Base-by-base conservation (phyloP, 2,888 invertebrate genomes). In the Ectobius pallidus region DNA sequence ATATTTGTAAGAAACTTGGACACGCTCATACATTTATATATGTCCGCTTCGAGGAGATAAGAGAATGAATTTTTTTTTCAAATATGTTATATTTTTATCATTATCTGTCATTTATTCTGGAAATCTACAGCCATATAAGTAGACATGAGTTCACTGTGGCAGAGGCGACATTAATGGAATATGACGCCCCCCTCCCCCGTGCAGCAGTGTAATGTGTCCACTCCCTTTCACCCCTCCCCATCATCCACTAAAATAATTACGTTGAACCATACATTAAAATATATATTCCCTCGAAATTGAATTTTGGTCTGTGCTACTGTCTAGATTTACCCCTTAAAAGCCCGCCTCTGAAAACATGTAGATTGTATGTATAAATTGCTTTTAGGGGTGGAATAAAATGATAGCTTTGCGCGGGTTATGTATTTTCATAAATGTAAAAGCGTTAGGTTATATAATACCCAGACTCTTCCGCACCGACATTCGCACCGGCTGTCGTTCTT, bases 271-370 rank as follows among this genome's bases (percentile, higher is more conserved):
- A 52, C 52, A 52, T 52, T 52, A 52, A 52, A 52, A 52, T 52
- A 52, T 52, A 52, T 52, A 52, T 52, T 52, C 52, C 25, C 52
- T 52, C 52, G 11, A 52, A 52, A 52, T 52, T 52, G 52, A 52
- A 52, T 52, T 52, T 22, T 25, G 52, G 52, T 52, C 25, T 52
- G 52, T 25, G 25, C 25, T 25, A 25, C 52, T 52, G 52, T 52
- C 52, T 52, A 52, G 52, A 52, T 52, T 52, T 52, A 25, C 52
- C 52, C 52, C 52, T 52, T 52, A 52, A 52, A 52, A 52, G 52
- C 52, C 52, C 25, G 52, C 52, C 52, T 52, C 52, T 52, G 52
- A 18, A 52, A 52, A 52, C 25, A 52, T 52, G 52, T 3, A 49
- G 1, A 20, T 11, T 4, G 49, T 39, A 39, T 49, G 49, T 22